Conservation (phyloP, 2,113 vertebrate species). For the Pluvialis apricaria region DNA sequence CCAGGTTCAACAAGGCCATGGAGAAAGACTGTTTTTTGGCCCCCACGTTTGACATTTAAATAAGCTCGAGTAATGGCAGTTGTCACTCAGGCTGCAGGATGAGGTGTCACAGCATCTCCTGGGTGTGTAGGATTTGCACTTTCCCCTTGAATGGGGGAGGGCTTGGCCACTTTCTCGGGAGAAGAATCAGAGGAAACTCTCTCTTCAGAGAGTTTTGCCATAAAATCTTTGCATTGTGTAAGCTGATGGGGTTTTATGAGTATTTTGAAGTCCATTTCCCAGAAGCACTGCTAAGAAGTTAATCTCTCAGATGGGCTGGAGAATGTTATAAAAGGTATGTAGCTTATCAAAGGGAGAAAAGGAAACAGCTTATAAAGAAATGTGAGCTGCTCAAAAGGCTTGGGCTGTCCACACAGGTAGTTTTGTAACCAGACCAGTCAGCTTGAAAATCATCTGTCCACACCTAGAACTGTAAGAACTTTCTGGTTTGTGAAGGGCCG, state of each 20-base stretch:
- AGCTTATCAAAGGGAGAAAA: not conserved
- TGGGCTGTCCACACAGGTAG: too few relatives aligned
- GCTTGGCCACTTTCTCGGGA: not conserved
- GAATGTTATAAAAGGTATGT: not conserved
- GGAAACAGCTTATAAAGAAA: not conserved
- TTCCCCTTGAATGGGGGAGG: too few relatives aligned
- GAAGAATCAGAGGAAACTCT: not conserved
- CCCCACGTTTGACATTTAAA: fast-evolving
- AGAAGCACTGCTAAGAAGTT: not conserved
- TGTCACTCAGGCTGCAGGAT: not conserved
- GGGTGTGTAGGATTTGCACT: not conserved
- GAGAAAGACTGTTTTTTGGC: not conserved
- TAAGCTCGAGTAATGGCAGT: fast-evolving
- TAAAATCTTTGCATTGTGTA: not conserved
- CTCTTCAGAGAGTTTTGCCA: not conserved
- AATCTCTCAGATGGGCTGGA: not conserved
- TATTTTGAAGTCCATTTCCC: not conserved
- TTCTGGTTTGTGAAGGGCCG: not conserved
- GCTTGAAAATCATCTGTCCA: not conserved
- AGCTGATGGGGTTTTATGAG: not conserved
- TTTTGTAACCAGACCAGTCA: not conserved
- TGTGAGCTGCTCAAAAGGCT: not conserved
- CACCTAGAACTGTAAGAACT: too few relatives aligned
- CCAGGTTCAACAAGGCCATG: not conserved
- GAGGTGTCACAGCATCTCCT: not conserved